Evolutionary conservation across 2,113 vertebrate species (phyloP).

Genomic region (Platysternon megacephalum): DNA sequence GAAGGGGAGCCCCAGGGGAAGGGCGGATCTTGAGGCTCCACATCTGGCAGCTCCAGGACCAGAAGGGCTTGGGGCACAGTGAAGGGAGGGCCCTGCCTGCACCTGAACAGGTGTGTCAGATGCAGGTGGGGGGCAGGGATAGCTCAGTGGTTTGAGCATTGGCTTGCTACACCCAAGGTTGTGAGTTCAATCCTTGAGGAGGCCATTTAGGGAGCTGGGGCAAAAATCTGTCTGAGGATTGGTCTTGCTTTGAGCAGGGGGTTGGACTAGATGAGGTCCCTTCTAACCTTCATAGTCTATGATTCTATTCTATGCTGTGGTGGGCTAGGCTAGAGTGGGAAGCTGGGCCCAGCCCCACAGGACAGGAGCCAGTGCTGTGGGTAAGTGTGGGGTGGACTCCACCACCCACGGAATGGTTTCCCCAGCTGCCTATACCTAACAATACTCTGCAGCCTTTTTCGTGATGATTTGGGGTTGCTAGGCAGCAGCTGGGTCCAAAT

Average conservation of each 20-base stretch:
- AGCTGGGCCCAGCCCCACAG: neutral
- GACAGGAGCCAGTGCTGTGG: neutral
- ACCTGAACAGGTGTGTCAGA: neutral
- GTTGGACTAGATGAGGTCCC: too few species aligned
- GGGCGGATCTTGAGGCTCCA: too few species aligned
- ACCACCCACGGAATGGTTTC: neutral
- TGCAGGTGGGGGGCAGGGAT: too few species aligned
- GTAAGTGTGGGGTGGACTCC: neutral
- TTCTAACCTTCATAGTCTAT: too few species aligned
- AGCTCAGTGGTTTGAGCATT: too few species aligned
- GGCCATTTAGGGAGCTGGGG: too few species aligned
- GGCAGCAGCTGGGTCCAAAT: slow-evolving; percentile 20
- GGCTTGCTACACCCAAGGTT: too few species aligned
- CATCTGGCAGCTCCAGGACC: neutral
- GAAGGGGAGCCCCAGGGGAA: too few species aligned
- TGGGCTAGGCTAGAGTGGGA: neutral
- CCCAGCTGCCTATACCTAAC: neutral
- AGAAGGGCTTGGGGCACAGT: neutral
- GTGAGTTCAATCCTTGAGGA: too few species aligned
- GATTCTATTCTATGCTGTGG: too few species aligned
- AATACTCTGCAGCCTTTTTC: slow-evolving; percentile 16
- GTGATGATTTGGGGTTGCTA: slow-evolving; percentile 47
- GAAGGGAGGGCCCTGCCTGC: neutral
- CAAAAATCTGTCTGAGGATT: too few species aligned
- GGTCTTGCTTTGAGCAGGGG: too few species aligned